Base-by-base conservation (phyloP, 2,888 invertebrate genomes). In the Papilio protenor region DNA sequence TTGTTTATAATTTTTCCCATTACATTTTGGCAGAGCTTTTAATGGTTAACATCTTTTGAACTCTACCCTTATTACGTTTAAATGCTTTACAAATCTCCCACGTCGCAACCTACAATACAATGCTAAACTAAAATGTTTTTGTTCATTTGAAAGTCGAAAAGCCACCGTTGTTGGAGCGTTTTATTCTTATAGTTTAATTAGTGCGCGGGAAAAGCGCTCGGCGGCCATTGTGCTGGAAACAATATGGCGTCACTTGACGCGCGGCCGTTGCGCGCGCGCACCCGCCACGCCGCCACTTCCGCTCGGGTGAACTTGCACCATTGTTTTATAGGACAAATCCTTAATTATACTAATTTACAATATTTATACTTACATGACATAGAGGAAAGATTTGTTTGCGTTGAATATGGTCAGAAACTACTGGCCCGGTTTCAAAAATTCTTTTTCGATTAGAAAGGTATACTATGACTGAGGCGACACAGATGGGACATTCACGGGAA, bases 221-320 rank as follows among this genome's bases (percentile, higher is more conserved):
- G 75, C 81, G 74, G 80, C 82, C 83, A 87, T 87, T 87, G 85
- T 77, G 52, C 79, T 75, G 81, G 80, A 84, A 87, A 89, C 88
- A 89, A 89, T 78, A 78, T 88, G 86, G 86, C 74, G 79, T 79
- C 79, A 79, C 73, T 79, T 79, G 79, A 79, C 79, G 73, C 69
- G 86, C 85, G 79, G 79, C 85, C 82, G 85, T 82, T 86, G 87
- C 83, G 85, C 87, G 86, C 87, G 87, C 86, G 87, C 87, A 85
- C 85, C 78, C 79, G 78, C 78, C 81, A 21, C 55, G n/a, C n/a
- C 55, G 79, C 77, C 81, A 86, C 84, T 89, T 90, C 90, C 90
- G 89, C 72, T 78, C 16, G 33, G 40, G 47, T 74, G 33, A 3
- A 6, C 16, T 14, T 23, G 18, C 11, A 8, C 21, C 64, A 12